These are phyloP conservation scores for Clamator glandarius DNA, from an alignment of 2,797 vertebrate species.

Conservation along the genomic window DNA sequence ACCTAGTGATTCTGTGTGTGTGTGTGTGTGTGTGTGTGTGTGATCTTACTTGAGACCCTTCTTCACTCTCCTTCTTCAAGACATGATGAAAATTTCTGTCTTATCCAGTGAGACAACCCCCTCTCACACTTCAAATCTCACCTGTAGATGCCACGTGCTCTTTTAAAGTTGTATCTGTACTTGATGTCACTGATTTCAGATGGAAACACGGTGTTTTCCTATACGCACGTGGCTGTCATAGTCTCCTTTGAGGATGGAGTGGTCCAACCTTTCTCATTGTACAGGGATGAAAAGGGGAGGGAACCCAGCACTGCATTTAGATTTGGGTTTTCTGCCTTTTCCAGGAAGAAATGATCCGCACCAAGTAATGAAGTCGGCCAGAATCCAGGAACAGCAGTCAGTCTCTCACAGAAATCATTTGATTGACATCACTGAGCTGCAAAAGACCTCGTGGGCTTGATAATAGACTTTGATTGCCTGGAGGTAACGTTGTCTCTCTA, in stretches of 20 bases:
- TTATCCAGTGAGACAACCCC: neutral
- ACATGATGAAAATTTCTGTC: neutral
- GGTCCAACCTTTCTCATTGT: neutral
- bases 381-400: constrained; percentile 1
- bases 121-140: neutral
- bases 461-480: neutral
- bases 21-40: too few species aligned
- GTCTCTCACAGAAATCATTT: constrained; percentile 17
- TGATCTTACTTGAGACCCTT: neutral
- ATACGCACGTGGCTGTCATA: fast-evolving
- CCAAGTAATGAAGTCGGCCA: neutral
- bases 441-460: neutral
- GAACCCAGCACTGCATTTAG: neutral
- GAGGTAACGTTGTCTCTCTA: neutral
- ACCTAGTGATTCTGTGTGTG: too few species aligned
- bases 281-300: neutral
- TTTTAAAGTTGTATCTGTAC: neutral
- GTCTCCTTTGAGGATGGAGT: neutral
- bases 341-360: neutral
- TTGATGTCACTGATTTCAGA: neutral
- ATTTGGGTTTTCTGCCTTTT: neutral
- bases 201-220: neutral
- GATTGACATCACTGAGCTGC: constrained; percentile 1
- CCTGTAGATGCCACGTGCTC: neutral
- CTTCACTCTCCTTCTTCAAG: neutral